Percentiles rank a stretch among this genome's conserved stretches.
Evolutionary conservation across 2,888 invertebrate species (phyloP).

Genomic region (Gymnocheta viridis): DNA sequence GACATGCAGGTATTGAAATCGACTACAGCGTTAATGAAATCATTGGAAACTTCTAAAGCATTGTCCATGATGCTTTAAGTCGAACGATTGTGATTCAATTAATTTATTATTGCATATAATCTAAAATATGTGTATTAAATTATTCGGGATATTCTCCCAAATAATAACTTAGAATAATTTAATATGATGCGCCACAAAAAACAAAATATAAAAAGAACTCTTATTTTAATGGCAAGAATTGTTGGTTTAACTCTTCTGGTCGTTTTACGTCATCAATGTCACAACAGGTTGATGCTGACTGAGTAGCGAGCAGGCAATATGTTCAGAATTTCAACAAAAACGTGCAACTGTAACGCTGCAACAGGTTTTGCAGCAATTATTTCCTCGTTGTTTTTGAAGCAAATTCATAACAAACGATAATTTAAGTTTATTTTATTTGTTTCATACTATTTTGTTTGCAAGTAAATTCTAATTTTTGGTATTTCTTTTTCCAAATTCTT

Average conservation of each 20-base stretch:
- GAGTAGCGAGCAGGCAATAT: too few species aligned
- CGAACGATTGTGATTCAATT: too few species aligned
- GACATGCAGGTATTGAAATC: conserved; percentile 65
- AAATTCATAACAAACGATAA: neutral
- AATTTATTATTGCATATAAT: neutral
- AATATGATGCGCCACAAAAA: neutral
- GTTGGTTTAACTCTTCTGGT: conserved; percentile 1
- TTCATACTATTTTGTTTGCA: neutral
- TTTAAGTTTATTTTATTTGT: neutral
- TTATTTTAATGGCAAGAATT: conserved; percentile 27
- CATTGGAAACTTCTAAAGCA: conserved; percentile 55
- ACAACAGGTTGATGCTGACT: neutral
- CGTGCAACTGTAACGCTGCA: neutral
- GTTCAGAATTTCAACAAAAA: conserved; percentile 26
- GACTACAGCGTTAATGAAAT: conserved; percentile 58
- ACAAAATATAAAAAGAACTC: neutral
- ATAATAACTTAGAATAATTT: too few species aligned
- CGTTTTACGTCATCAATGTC: conserved; percentile 23
- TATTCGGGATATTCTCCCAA: too few species aligned
- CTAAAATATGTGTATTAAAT: too few species aligned
- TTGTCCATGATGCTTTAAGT: conserved; percentile 60
- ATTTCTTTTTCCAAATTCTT: neutral
- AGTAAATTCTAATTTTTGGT: neutral
- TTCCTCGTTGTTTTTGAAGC: neutral
- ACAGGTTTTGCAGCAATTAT: conserved; percentile 21